Conservation (phyloP, 2,797 vertebrate genomes). For the Atherinosoma microstoma region DNA sequence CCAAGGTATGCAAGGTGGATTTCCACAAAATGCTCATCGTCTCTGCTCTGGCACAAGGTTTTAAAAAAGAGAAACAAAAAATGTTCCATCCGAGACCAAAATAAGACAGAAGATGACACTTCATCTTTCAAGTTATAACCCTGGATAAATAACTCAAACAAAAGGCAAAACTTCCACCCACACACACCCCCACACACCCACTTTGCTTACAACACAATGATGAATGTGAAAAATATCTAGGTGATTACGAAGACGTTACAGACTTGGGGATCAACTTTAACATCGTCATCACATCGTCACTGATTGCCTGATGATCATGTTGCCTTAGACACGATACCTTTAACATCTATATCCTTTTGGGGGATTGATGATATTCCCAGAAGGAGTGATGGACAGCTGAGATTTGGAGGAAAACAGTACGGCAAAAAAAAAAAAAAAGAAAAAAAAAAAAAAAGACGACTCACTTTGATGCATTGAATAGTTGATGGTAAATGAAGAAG, state of each 20-base stretch:
- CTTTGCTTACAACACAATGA: background rate
- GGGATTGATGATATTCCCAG: slow-evolving; percentile 52
- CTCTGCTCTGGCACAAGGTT: slow-evolving; percentile 14
- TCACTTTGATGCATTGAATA: slow-evolving; percentile 16
- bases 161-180: slow-evolving; percentile 8
- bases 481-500: no score
- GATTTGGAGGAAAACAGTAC: slow-evolving; percentile 13
- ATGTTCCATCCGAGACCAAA: background rate
- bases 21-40: slow-evolving; percentile 32
- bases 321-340: background rate
- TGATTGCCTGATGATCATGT: background rate
- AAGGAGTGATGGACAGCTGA: slow-evolving; percentile 30
- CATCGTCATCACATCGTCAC: slow-evolving; percentile 8
- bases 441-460: no score
- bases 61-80: background rate
- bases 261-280: slow-evolving; percentile 16
- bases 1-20: slow-evolving; percentile 47
- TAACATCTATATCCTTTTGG: slow-evolving; percentile 49
- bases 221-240: background rate
- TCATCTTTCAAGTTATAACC: slow-evolving; percentile 10
- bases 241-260: background rate
- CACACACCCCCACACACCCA: background rate
- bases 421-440: slow-evolving; percentile 1
- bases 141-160: background rate
- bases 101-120: slow-evolving; percentile 11